Base-by-base conservation (phyloP, 2,888 invertebrate genomes). In the Leptopilina syphax region DNA sequence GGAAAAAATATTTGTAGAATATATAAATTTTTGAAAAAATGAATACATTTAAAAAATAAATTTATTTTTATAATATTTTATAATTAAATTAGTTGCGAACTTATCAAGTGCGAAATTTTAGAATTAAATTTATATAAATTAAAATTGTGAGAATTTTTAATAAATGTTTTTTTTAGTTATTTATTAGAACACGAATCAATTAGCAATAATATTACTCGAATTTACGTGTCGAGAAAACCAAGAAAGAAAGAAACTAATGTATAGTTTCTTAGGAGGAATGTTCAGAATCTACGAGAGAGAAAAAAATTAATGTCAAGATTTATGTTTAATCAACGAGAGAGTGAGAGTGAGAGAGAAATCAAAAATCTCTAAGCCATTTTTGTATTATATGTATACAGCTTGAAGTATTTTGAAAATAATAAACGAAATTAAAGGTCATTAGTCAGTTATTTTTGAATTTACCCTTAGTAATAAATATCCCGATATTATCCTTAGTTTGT, bases 341-440 rank as follows among this genome's bases (percentile, higher is more conserved):
- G 84, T 83, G 85, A 85, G 85, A 85, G 83, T 84, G 85, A 84
- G 84, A 85, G 84, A 83, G 85, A 84, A 81, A 84, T 79, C 81
- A 82, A 85, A 83, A 81, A 44, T 44, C 70, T 79, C 54, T 57
- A 73, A 57, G 70, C 73, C 80, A 85, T 81, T 84, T 81, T 85
- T 90, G 89, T 90, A 90, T 82, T 84, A 86, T 85, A 88, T 90
- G 89, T 90, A 47, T 47, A 88, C 86, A 89, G 88, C 84, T 86
- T 83, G 85, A 85, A 86, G 85, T 82, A 87, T 87, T 83, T 83
- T 83, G 83, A 86, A 88, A 86, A 86, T 88, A 91, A 91, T 90
- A 91, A 91, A 90, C 83, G 88, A 89, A 88, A 85, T 91, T 88
- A 85, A 90, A 89, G 88, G 88, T 89, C 86, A 89, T 89, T 86